Evolutionary conservation across 2,888 invertebrate species (phyloP).

Genomic region (Resseliella maxima): DNA sequence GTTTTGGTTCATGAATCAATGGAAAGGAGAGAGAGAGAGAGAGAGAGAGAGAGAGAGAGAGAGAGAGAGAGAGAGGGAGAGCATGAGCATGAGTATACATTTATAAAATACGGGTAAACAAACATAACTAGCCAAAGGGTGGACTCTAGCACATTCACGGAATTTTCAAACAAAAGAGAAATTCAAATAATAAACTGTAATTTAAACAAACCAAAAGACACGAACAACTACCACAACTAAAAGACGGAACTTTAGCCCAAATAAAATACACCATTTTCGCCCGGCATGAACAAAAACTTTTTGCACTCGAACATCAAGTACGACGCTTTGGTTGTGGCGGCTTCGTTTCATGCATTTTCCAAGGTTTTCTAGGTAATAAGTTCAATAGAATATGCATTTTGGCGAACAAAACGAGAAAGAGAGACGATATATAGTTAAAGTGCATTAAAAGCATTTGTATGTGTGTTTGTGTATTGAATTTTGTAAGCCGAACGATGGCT

Average conservation of each 20-base stretch:
- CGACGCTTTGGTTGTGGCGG: not conserved
- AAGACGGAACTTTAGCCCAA: not conserved
- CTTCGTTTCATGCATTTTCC: constrained; percentile 22
- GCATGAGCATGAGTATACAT: not conserved
- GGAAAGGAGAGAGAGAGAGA: too few relatives aligned
- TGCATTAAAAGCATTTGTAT: constrained; percentile 23
- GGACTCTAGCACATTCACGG: constrained; percentile 11
- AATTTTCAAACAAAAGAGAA: constrained; percentile 49
- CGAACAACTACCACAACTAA: not conserved
- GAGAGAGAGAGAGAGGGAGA: not conserved
- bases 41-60: too few relatives aligned
- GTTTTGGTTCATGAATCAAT: not conserved
- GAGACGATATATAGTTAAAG: not conserved
- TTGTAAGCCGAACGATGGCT: not conserved
- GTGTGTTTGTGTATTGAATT: not conserved
- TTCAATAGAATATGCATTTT: constrained; percentile 36
- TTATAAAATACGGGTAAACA: constrained; percentile 34
- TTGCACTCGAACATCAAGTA: not conserved
- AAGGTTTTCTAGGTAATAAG: constrained; percentile 43
- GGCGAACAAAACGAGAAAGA: not conserved
- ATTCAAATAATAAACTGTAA: constrained; percentile 53
- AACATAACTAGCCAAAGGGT: constrained; percentile 47
- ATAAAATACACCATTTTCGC: not conserved
- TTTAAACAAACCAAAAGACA: constrained; percentile 46
- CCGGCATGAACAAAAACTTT: constrained; percentile 18